Base-by-base conservation (phyloP, 2,888 invertebrate species). In the Harpalus rufipes region DNA sequence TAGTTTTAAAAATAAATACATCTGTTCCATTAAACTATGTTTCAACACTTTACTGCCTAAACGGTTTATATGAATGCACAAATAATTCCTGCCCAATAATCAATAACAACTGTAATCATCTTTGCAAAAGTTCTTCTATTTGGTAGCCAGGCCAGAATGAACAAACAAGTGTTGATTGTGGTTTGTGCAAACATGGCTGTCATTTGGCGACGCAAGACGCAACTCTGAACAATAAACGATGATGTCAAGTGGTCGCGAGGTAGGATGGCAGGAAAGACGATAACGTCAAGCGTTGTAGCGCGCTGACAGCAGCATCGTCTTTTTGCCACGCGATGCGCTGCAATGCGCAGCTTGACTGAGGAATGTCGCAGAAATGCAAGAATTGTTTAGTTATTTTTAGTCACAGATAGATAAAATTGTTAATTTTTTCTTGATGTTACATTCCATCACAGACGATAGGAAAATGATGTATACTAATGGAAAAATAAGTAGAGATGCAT, bases 211-310 rank as follows among this genome's bases (percentile, higher is more conserved):
- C 25, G 68, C 68, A 74, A 18, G 32, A 68, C 25, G 68, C 68
- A 74, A 18, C 72, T 41, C 41, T 44, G 16, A 74, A 74, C 72
- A 74, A 74, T 74, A 74, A 74, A 74, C 72, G 72, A 74, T 41
- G 72, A 74, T 74, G 72, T 74, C 72, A 74, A 74, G 72, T 74
- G 72, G 41, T 74, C 44, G 72, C 16, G 72, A 74, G 44, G 72
- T 51, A 74, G 44, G 72, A 74, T 51, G 44, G 72, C 72, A 74
- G 44, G 72, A 74, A 63, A 18, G 44, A 74, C 41, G 72, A 74
- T 74, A 74, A 74, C 72, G 72, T 68, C 68, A 12, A 39, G 41
- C 68, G 68, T 74, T 51, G 44, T 7, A n/a, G 72, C 41, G 10
- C 72, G 72, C 41, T 74, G 72, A 74, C 72, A 74, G 72, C 44